phyloP scores from a whole-genome alignment of 2,113 vertebrate genomes.

The Rutilus rutilus region DNA sequence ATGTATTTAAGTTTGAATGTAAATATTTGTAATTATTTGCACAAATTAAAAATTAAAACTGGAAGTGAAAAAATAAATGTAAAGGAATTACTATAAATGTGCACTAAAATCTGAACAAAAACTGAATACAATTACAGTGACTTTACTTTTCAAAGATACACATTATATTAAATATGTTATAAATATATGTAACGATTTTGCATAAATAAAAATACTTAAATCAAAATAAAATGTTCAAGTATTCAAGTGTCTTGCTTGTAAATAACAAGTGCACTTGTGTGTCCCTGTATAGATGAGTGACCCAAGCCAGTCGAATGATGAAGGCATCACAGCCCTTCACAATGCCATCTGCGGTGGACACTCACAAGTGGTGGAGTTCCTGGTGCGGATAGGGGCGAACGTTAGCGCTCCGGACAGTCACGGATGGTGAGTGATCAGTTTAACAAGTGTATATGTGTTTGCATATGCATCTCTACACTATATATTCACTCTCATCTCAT shows the following conservation, averaged over 20 bases:
- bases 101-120: background rate
- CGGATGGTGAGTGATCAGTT: constrained; percentile 79
- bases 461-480: background rate
- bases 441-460: background rate
- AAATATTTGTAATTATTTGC: background rate
- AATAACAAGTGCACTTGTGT: background rate
- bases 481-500: background rate
- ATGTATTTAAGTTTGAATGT: background rate
- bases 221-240: background rate
- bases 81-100: background rate
- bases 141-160: too few relatives aligned
- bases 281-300: constrained; percentile 79
- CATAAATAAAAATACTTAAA: background rate
- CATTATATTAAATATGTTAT: too few relatives aligned
- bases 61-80: background rate
- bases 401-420: constrained; percentile 90
- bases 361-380: constrained; percentile 84
- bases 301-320: constrained; percentile 89
- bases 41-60: background rate
- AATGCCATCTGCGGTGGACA: constrained; percentile 91
- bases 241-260: background rate
- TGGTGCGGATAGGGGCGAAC: constrained; percentile 84
- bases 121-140: too few relatives aligned
- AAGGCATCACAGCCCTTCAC: constrained; percentile 92
- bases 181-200: background rate